Evolutionary conservation across 1,140 invertebrate species (phyloP), one percentile per base, ranked within the genome.

Genomic region (Drosophila murphyi): DNA sequence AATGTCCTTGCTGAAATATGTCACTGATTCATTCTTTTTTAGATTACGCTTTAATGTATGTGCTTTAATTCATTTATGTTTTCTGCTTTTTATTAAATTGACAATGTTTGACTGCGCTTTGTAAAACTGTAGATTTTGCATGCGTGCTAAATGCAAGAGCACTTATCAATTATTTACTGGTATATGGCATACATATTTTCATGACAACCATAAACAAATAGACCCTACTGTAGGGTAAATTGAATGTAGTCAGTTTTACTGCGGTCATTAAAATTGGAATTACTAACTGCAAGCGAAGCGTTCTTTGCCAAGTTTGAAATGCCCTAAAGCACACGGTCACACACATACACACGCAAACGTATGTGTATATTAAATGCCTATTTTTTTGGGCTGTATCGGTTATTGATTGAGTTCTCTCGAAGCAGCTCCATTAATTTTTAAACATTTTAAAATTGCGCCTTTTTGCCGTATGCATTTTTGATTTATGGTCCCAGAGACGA

Each of bases 381-480:
- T 20, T 63, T 80, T 79, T 60, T 32, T 28, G 54, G 32, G 20
- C 32, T 20, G 41, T n/a, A 86, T 81, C 55, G 74, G 67, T 72
- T 88, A 87, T 87, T 87, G 72, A 88, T 88, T 65, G 72, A 71
- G 60, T 72, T 52, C 55, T 45, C 55, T 78, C 65, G 63, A 51
- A 52, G 70, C 54, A 43, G 52, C 56, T 20, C 54, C 72, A 88
- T 88, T 82, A 76, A 88, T 82, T 62, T 87, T 87, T 87, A 87
- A 87, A 76, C 69, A 88, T 69, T 82, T 82, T 50, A 76, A 88
- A 87, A 86, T 69, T 86, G 70, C 65, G 71, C 71, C 68, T 87
- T 82, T 82, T 87, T 88, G 82, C 69, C 83, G 63, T 70, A 67
- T 79, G 65, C 76, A 87, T 87, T 56, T 73, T 82, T 87, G 72